These are phyloP conservation scores for Drosophila borborema DNA, from an alignment of 2,888 invertebrate species.

Conservation along the genomic window DNA sequence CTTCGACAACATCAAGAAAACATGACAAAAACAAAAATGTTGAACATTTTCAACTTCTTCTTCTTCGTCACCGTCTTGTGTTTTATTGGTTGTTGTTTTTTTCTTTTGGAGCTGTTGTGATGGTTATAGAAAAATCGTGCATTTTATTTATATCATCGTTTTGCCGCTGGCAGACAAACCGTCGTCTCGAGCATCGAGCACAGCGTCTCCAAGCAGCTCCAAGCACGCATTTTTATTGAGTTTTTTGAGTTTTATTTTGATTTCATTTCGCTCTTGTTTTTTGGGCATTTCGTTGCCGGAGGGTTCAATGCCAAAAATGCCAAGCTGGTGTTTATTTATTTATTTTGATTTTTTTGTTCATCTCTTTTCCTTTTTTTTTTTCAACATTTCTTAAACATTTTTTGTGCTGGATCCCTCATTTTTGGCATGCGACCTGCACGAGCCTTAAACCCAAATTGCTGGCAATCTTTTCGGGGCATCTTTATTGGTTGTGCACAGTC, in stretches of 20 bases:
- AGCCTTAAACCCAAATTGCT: slow-evolving; percentile 72
- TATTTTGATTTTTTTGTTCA: background rate
- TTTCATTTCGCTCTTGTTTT: slow-evolving; percentile 56
- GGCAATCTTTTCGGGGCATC: slow-evolving; percentile 73
- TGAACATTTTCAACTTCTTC: slow-evolving; percentile 27
- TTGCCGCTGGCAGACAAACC: slow-evolving; percentile 75
- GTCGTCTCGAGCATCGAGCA: slow-evolving; percentile 69
- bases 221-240: slow-evolving; percentile 74
- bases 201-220: slow-evolving; percentile 54
- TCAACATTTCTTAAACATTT: slow-evolving; percentile 16
- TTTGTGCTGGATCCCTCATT: slow-evolving; percentile 50
- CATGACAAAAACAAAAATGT: slow-evolving; percentile 20
- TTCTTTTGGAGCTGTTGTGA: slow-evolving; percentile 23
- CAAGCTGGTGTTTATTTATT: slow-evolving; percentile 60
- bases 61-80: slow-evolving; percentile 2
- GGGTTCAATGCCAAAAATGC: slow-evolving; percentile 82
- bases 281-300: slow-evolving; percentile 55
- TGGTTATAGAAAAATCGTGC: slow-evolving; percentile 61
- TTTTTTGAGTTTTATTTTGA: slow-evolving; percentile 73
- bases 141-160: slow-evolving; percentile 69
- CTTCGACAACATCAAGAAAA: background rate
- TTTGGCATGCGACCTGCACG: slow-evolving; percentile 83
- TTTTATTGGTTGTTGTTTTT: slow-evolving; percentile 14
- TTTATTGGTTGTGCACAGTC: slow-evolving; percentile 47
- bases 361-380: slow-evolving; percentile 8